Base-by-base conservation (phyloP, 2,113 vertebrate genomes). In the Tauraco erythrolophus region DNA sequence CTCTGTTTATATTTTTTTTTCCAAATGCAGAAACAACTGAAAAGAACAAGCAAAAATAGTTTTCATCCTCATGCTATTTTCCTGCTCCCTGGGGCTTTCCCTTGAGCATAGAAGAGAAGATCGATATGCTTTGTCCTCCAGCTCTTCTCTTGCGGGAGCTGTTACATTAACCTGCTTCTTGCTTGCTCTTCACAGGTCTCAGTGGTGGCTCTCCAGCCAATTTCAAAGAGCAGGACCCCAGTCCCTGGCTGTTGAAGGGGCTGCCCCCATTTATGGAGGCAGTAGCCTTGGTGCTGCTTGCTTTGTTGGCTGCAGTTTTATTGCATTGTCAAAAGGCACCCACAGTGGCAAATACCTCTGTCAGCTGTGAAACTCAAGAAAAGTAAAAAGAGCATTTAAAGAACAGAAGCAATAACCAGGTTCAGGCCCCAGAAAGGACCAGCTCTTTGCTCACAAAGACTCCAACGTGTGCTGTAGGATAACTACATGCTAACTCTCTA, bases 401-500 rank as follows among this genome's bases (percentile, higher is more conserved):
- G 69, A 87, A 51, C 14, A 78, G 64, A 51, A 66, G 27, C 0
- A 6, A 79, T 11, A 45, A 11, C 19, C 69, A 84, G 24, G 17
- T 35, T 91, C 19, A 3, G 33, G 31, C 23, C 35, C n/a, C 66
- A 58, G 31, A 71, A 92, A 64, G 18, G 37, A 56, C 9, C 24
- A 21, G 7, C 1, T 71, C 35, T 54, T 84, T 61, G 14, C 31
- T 66, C 27, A 60, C 75, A 30, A 65, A 85, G 75, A 4, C 6
- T 21, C 5, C 39, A 58, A 6, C 0, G 0, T 0, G 0, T 14
- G 21, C 25, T 60, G 10, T 6, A 60, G 43, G 46, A 56, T 75
- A 89, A 41, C 17, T 51, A 10, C 4, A 2, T 6, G 17, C 30
- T 72, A 79, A 37, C 2, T 14, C n/a, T 61, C n/a, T 57, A n/a